Evolutionary conservation across 2,113 vertebrate genomes (phyloP).

Genomic region (Natator depressus): DNA sequence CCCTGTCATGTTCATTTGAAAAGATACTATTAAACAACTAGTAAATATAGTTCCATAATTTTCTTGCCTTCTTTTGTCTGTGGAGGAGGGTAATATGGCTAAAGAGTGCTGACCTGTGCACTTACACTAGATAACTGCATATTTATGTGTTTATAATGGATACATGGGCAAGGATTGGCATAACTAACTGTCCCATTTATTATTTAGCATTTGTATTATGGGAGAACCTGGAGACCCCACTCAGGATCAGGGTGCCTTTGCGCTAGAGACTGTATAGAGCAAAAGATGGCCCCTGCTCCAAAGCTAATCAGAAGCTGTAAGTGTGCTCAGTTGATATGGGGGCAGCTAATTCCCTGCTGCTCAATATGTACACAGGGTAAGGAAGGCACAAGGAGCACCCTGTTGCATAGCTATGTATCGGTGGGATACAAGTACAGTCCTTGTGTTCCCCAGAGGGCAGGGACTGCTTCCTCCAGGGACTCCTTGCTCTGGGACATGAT

Average conservation of each 20-base stretch:
- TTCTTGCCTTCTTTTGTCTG: conserved; percentile 16
- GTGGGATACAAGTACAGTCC: background rate
- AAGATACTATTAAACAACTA: background rate
- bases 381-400: background rate
- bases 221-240: background rate
- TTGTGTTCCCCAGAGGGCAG: background rate
- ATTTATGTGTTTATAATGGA: conserved; percentile 60
- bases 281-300: background rate
- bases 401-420: background rate
- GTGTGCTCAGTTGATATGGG: background rate
- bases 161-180: conserved; percentile 12
- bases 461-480: background rate
- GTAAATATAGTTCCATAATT: conserved; percentile 28
- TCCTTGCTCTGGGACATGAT: background rate
- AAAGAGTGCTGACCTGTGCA: conserved; percentile 46
- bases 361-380: background rate
- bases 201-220: conserved; percentile 53
- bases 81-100: conserved; percentile 36
- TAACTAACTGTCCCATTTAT: conserved; percentile 55
- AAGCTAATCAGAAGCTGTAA: background rate
- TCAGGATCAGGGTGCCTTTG: conserved; percentile 50
- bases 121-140: conserved; percentile 38
- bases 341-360: background rate
- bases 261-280: conserved; percentile 9
- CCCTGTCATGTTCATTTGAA: background rate